Evolutionary conservation across 1,140 invertebrate species (phyloP).

Genomic region (Pomacea maculata): DNA sequence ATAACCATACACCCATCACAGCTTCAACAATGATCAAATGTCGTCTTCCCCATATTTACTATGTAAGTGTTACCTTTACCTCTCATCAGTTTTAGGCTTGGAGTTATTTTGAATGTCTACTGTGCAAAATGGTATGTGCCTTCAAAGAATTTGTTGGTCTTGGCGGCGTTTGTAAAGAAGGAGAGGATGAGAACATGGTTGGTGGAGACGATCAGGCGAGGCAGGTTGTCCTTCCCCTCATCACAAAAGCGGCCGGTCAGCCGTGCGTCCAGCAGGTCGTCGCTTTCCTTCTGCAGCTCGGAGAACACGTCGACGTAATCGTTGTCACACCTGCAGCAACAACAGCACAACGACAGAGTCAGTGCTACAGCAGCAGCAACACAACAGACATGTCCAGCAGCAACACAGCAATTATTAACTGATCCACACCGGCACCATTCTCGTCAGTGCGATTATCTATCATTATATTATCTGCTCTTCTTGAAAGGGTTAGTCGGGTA

Average conservation of each 20-base stretch:
- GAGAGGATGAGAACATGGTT: constrained; percentile 91
- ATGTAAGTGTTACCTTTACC: no score
- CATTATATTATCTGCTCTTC: no score
- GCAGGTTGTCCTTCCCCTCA: constrained; percentile 73
- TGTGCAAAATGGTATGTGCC: constrained; percentile 53
- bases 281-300: constrained; percentile 79
- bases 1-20: no score
- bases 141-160: constrained; percentile 68
- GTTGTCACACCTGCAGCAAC: constrained; percentile 79
- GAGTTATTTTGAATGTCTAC: no score
- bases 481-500: no score
- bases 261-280: constrained; percentile 88
- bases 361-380: no score
- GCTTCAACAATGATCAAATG: no score
- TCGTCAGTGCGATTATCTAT: no score
- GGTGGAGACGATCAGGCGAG: constrained; percentile 70
- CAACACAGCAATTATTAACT: constrained; percentile 1
- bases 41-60: no score
- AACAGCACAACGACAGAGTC: background rate
- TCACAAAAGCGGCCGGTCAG: constrained; percentile 98
- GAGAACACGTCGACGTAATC: constrained; percentile 98
- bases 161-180: constrained; percentile 90
- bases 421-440: background rate
- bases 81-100: no score
- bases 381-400: background rate